Evolutionary conservation across 2,113 vertebrate species (phyloP).

Genomic region (Mastomys natalensis): DNA sequence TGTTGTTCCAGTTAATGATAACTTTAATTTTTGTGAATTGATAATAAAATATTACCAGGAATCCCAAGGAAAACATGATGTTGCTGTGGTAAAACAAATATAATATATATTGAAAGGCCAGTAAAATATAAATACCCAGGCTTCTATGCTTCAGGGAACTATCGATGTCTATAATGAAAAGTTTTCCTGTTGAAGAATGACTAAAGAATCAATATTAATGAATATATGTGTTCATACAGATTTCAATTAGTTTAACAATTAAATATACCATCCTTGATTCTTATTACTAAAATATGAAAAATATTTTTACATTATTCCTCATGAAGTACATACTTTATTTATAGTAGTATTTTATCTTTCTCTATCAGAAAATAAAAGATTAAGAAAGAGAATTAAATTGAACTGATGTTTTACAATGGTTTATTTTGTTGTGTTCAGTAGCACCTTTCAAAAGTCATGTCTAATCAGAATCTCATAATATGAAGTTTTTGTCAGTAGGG

Average conservation of each 20-base stretch:
- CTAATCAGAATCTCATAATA: background rate
- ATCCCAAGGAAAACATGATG: background rate
- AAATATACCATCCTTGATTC: background rate
- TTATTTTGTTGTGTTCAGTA: background rate
- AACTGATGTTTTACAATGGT: background rate
- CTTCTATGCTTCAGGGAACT: background rate
- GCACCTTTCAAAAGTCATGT: background rate
- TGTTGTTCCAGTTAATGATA: background rate
- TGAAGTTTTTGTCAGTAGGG: background rate
- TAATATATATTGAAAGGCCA: background rate
- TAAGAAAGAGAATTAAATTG: background rate
- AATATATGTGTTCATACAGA: background rate
- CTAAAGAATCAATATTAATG: background rate
- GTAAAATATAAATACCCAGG: background rate
- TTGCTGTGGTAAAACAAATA: background rate
- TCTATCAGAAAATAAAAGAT: background rate
- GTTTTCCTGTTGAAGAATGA: background rate
- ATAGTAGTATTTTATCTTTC: background rate
- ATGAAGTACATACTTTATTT: background rate
- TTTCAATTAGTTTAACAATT: constrained; percentile 11
- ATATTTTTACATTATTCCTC: background rate
- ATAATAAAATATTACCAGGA: background rate
- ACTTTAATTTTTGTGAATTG: background rate
- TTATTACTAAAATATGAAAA: background rate
- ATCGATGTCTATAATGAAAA: background rate